phyloP scores from a whole-genome alignment of 2,888 invertebrate species.

The Sympetrum striolatum region DNA sequence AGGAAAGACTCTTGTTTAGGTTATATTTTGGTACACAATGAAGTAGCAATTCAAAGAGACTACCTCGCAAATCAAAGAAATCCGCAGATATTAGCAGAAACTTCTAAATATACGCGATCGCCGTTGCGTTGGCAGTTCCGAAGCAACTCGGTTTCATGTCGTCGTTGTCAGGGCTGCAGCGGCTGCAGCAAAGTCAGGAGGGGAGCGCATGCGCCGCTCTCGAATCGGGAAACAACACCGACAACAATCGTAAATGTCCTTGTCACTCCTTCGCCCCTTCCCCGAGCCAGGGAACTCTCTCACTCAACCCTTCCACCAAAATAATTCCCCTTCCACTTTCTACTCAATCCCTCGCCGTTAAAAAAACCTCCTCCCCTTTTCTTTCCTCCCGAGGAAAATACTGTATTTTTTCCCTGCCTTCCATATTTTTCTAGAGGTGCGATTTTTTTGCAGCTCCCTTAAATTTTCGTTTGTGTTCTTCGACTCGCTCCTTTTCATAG shows the following conservation, averaged over 20 bases:
- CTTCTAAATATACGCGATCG: neutral
- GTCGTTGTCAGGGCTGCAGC: neutral
- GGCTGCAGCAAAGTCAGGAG: neutral
- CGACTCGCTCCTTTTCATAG: too few relatives aligned
- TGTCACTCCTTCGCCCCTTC: neutral
- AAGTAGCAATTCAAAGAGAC: too few relatives aligned
- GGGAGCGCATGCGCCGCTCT: neutral
- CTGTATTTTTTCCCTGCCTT: neutral
- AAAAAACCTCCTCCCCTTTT: neutral
- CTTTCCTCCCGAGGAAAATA: neutral
- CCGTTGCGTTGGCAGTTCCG: neutral
- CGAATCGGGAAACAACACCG: neutral
- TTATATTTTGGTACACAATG: too few relatives aligned
- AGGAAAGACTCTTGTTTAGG: too few relatives aligned
- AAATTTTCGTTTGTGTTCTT: too few relatives aligned
- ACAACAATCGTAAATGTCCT: constrained; percentile 36
- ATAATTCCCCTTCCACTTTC: neutral
- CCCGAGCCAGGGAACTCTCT: neutral
- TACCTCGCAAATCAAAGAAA: too few relatives aligned
- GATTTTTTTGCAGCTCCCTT: neutral
- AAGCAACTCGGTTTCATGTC: neutral
- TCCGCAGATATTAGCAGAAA: too few relatives aligned
- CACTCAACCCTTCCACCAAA: neutral
- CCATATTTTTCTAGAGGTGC: neutral
- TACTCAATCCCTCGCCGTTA: neutral